These are phyloP conservation scores for Salmo trutta DNA, from an alignment of 2,797 vertebrate species.

Conservation along the genomic window DNA sequence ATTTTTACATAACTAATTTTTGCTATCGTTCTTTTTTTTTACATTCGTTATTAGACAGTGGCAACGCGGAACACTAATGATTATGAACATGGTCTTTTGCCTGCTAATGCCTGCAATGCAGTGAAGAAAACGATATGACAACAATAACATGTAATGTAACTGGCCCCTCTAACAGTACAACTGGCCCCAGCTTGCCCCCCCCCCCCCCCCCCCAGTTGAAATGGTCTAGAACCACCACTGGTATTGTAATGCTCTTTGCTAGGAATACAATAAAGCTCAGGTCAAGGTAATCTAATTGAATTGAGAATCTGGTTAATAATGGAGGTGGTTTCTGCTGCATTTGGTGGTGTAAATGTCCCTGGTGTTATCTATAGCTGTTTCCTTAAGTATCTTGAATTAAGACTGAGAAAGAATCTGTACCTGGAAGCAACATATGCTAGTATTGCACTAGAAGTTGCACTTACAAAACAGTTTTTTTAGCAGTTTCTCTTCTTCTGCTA, in stretches of 20 bases:
- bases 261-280: constrained; percentile 50
- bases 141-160: too few relatives aligned
- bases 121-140: too few relatives aligned
- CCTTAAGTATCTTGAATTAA: background rate
- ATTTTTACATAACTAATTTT: too few relatives aligned
- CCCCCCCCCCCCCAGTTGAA: too few relatives aligned
- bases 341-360: background rate
- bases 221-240: too few relatives aligned
- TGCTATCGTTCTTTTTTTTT: too few relatives aligned
- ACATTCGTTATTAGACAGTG: too few relatives aligned
- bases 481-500: constrained; percentile 76
- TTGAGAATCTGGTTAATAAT: constrained; percentile 37
- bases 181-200: too few relatives aligned
- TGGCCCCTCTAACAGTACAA: too few relatives aligned
- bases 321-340: background rate
- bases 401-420: background rate
- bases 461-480: constrained; percentile 20
- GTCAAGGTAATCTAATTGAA: constrained; percentile 72
- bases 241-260: constrained; percentile 42
- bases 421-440: constrained; percentile 37
- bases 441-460: background rate
- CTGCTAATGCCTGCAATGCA: too few relatives aligned
- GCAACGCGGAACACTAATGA: too few relatives aligned
- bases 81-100: too few relatives aligned
- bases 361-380: background rate